Base-by-base conservation (phyloP, 2,113 vertebrate species). In the Melanerpes formicivorus region DNA sequence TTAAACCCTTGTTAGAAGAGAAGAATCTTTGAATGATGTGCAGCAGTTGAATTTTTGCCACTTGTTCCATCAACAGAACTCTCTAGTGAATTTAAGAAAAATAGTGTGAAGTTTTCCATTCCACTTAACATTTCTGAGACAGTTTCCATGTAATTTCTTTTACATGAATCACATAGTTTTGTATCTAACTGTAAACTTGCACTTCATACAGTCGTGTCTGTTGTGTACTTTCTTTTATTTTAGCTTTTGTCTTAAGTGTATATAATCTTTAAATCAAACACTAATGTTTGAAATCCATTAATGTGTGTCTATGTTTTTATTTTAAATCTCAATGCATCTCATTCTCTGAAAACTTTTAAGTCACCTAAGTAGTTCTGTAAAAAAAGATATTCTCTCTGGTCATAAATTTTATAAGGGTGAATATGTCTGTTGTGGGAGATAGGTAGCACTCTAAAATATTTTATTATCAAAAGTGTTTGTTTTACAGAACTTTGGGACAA, bases 401-500 rank as follows among this genome's bases (percentile, higher is more conserved):
- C 10, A 22, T 65, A 80, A 40, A 55, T 91, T 93, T 63, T 86
- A 5, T 90, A 74, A 93, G 73, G 32, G 71, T 91, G 19, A 69
- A 67, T 90, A 42, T 84, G 62, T 95, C 72, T 96, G 29, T 93
- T 95, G 89, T 64, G 91, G 91, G 83, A 95, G 88, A 81, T 67
- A 96, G 95, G 76, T 86, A 96, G 92, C 42, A 13, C 50, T 94
- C 82, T 83, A 1, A 96, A 94, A 81, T 95, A 90, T 93, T 93
- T 96, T 84, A 96, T 93, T 95, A 96, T 96, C 88, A 93, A 96
- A 96, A 96, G 96, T 97, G 88, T 96, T 93, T 96, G 90, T 95
- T 95, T 96, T 95, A 75, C 87, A 98, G 98, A 98, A 96, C 86
- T 98, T 98, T 95, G 98, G 98, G 85, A 98, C 97, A 88, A 97